These are phyloP conservation scores for Harmothoe impar DNA, from an alignment of 2,888 invertebrate genomes.

Conservation along the genomic window DNA sequence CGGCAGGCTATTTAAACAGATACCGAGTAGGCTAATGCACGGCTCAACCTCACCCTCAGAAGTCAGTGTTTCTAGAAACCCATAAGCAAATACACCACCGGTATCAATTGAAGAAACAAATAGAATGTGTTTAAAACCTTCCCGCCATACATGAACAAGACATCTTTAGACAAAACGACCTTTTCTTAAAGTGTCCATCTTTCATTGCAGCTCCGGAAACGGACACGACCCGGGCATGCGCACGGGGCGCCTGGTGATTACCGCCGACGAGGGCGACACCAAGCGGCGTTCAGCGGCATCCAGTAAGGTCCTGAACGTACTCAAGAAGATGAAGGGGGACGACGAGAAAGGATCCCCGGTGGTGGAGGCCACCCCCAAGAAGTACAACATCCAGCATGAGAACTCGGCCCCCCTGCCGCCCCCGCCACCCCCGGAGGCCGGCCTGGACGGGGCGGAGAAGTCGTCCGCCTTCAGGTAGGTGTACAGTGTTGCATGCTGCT, in stretches of 20 bases:
- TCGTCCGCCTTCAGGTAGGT: slow-evolving; percentile 45
- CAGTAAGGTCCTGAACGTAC: slow-evolving; percentile 47
- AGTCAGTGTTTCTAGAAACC: not conserved
- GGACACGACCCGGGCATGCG: slow-evolving; percentile 56
- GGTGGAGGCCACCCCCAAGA: slow-evolving; percentile 47
- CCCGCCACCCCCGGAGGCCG: slow-evolving; percentile 28
- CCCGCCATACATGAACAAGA: not conserved
- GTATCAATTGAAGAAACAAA: not conserved
- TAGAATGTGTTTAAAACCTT: not conserved
- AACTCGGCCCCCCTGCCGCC: slow-evolving; percentile 9
- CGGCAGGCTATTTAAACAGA: no score
- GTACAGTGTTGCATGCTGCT: not conserved
- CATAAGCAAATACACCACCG: not conserved
- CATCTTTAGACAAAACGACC: not conserved
- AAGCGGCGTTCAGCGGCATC: slow-evolving; percentile 17
- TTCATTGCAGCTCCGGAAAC: slow-evolving; percentile 49
- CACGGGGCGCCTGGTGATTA: slow-evolving; percentile 62
- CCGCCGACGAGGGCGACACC: slow-evolving; percentile 39
- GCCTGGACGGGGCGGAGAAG: slow-evolving; percentile 5
- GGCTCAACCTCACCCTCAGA: not conserved
- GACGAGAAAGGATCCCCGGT: slow-evolving; percentile 47
- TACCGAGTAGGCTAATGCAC: not conserved
- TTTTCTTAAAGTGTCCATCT: not conserved
- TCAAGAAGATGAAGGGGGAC: slow-evolving; percentile 38
- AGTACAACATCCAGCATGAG: slow-evolving; percentile 59